Evolutionary conservation across 35 echinoderm and acorn worm species (phyloP).

Genomic region (Acanthaster planci): DNA sequence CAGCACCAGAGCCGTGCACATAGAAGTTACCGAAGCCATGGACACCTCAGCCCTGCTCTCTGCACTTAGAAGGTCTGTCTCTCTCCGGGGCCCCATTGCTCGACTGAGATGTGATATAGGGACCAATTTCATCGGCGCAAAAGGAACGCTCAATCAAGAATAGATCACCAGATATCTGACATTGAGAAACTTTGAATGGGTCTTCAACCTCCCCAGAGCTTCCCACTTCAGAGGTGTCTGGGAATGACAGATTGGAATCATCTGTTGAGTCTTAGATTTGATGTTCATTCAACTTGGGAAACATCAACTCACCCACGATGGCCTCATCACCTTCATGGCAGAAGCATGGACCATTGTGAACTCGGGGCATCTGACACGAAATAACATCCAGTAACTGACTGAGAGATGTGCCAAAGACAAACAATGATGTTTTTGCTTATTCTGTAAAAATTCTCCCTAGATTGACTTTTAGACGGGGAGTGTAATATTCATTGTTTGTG

Average conservation of each 20-base stretch:
- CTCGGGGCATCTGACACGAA: too few relatives aligned
- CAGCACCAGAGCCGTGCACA: not conserved
- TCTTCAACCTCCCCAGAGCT: slow-evolving; percentile 52
- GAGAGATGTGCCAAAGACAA: too few relatives aligned
- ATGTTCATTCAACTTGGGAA: not conserved
- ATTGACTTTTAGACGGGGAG: too few relatives aligned
- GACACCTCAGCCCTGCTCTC: not conserved
- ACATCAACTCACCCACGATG: not conserved
- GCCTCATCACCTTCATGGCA: not conserved
- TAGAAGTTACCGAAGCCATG: not conserved
- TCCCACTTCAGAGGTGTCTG: slow-evolving; percentile 50
- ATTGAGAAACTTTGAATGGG: slow-evolving; percentile 20
- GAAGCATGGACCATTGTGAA: too few relatives aligned
- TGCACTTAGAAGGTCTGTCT: slow-evolving; percentile 27
- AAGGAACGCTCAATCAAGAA: slow-evolving; percentile 28
- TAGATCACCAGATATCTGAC: slow-evolving; percentile 10
- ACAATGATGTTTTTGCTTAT: too few relatives aligned
- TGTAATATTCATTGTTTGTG: too few relatives aligned
- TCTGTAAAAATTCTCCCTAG: too few relatives aligned
- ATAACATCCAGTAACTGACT: too few relatives aligned
- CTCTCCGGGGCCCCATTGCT: slow-evolving; percentile 34
- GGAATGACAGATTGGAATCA: slow-evolving; percentile 57
- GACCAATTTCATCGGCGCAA: slow-evolving; percentile 37
- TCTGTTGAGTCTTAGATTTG: slow-evolving; percentile 29
- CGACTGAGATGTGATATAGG: slow-evolving; percentile 6